Percentiles rank a stretch among this genome's conserved stretches.
Evolutionary conservation across 2,113 vertebrate species (phyloP).

Genomic region (Ranitomeya imitator): DNA sequence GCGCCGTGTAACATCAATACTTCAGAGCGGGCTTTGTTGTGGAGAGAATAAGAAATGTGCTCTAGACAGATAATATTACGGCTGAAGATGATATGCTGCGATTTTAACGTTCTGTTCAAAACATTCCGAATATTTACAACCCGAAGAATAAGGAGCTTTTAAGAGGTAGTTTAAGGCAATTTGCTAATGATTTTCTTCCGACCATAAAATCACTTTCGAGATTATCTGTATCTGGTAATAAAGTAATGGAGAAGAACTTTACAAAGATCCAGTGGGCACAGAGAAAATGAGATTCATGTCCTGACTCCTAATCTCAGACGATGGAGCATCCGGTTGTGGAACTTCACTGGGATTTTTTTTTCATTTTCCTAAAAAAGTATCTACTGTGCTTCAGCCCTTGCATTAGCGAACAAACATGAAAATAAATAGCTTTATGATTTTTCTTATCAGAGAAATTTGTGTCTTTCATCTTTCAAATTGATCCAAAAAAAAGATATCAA

Average conservation of each 20-base stretch:
- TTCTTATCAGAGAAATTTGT: no score
- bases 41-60: not conserved
- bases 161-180: constrained; percentile 42
- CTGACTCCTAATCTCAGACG: constrained; percentile 15
- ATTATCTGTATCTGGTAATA: constrained; percentile 34
- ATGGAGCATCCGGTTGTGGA: not conserved
- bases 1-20: not conserved
- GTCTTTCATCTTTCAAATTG: no score
- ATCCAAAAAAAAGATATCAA: no score
- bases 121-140: constrained; percentile 9
- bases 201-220: constrained; percentile 31
- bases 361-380: not conserved
- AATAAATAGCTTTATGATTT: no score
- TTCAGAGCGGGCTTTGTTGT: not conserved
- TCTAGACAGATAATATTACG: not conserved
- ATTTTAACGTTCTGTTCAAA: constrained; percentile 27
- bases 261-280: not conserved
- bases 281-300: constrained; percentile 8
- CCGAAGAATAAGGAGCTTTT: constrained; percentile 9
- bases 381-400: not conserved
- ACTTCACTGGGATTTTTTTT: not conserved
- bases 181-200: constrained; percentile 51
- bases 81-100: constrained; percentile 1
- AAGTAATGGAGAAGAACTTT: constrained; percentile 8
- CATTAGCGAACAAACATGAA: no score